phyloP scores from a whole-genome alignment of 1,140 invertebrate genomes.

The Olivierus martensii region DNA sequence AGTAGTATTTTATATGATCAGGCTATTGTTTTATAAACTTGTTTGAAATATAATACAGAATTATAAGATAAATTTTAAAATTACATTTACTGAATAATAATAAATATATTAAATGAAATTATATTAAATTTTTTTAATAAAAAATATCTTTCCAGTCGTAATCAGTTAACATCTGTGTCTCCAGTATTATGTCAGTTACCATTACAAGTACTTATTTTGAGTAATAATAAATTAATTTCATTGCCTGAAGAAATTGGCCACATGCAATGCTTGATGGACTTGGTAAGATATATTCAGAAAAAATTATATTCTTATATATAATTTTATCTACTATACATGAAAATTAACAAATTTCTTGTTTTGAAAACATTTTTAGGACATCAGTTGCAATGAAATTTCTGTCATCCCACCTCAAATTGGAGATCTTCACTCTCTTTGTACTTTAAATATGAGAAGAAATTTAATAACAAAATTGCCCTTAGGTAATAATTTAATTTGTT shows the following conservation, averaged over 20 bases:
- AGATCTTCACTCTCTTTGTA: slow-evolving; percentile 54
- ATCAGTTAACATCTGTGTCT: slow-evolving; percentile 69
- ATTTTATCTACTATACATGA: too few relatives aligned
- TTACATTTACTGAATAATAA: too few relatives aligned
- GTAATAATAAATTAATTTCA: slow-evolving; percentile 67
- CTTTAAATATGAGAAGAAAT: slow-evolving; percentile 69
- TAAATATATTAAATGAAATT: too few relatives aligned
- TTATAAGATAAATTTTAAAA: too few relatives aligned
- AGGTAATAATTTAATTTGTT: slow-evolving; percentile 42
- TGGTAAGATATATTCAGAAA: slow-evolving; percentile 38
- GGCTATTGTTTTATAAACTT: too few relatives aligned
- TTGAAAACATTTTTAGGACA: slow-evolving; percentile 43
- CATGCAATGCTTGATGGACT: slow-evolving; percentile 62
- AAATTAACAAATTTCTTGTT: too few relatives aligned
- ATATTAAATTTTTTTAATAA: too few relatives aligned
- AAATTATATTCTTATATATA: too few relatives aligned
- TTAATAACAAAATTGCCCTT: slow-evolving; percentile 66
- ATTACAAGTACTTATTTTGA: slow-evolving; percentile 55
- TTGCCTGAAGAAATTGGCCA: slow-evolving; percentile 79
- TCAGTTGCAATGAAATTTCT: slow-evolving; percentile 78
- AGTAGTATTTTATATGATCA: too few relatives aligned
- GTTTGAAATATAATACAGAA: too few relatives aligned
- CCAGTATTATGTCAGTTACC: slow-evolving; percentile 70
- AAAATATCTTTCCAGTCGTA: slow-evolving; percentile 53
- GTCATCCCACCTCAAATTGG: slow-evolving; percentile 72